These are phyloP conservation scores for Psammodynastes pulverulentus DNA, from an alignment of 2,113 vertebrate genomes.

Conservation along the genomic window DNA sequence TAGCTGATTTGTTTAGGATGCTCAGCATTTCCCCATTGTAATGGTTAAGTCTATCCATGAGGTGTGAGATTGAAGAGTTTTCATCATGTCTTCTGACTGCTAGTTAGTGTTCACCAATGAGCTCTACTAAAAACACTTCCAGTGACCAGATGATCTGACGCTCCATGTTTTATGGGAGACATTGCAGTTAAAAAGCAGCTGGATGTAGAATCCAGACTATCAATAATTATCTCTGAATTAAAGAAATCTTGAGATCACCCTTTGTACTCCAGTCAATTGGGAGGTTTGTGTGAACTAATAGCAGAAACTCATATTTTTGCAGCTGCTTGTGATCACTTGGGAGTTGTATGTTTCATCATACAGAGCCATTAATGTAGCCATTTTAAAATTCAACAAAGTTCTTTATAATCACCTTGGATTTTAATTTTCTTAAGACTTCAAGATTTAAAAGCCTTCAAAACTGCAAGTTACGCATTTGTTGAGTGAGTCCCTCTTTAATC, in stretches of 20 bases:
- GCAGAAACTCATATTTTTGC: background rate
- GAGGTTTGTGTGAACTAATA: background rate
- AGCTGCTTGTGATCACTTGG: too few species aligned
- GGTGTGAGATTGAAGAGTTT: background rate
- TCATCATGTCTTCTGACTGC: background rate
- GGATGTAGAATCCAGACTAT: background rate
- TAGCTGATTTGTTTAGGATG: background rate
- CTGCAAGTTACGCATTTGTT: background rate
- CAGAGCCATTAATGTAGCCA: too few species aligned
- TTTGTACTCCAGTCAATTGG: background rate
- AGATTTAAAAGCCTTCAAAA: background rate
- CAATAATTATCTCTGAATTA: background rate
- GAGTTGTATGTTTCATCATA: too few species aligned
- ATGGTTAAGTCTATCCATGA: background rate
- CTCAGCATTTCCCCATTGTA: background rate
- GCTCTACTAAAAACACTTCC: background rate
- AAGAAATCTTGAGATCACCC: background rate
- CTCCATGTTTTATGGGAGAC: background rate
- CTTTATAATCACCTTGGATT: background rate
- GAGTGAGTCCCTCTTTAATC: background rate
- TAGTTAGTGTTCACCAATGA: background rate
- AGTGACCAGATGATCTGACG: background rate
- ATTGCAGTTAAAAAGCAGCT: background rate
- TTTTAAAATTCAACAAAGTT: too few species aligned
- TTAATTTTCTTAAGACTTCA: background rate